phyloP scores from a whole-genome alignment of 2,113 vertebrate genomes.

The Cercocebus atys region DNA sequence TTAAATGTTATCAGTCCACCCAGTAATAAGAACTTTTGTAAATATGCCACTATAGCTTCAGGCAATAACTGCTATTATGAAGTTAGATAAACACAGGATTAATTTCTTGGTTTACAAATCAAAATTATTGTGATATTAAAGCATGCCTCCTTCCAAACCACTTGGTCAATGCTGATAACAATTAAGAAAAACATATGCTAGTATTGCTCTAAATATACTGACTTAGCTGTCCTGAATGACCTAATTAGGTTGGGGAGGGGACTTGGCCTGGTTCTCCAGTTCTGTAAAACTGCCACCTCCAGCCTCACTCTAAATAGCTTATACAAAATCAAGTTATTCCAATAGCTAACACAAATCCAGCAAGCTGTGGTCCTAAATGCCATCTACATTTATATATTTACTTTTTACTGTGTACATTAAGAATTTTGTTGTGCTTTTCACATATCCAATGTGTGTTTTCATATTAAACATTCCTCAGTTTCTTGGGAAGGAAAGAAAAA shows the following conservation, averaged over 20 bases:
- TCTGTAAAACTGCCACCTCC: background rate
- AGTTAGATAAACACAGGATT: constrained; percentile 41
- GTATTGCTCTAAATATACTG: background rate
- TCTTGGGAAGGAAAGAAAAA: constrained; percentile 42
- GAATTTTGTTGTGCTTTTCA: constrained; percentile 78
- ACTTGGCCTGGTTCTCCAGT: background rate
- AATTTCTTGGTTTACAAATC: constrained; percentile 48
- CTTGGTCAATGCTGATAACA: background rate
- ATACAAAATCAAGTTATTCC: constrained; percentile 42
- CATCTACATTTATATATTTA: constrained; percentile 42
- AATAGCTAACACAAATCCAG: constrained; percentile 55
- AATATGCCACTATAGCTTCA: background rate
- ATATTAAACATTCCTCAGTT: constrained; percentile 19
- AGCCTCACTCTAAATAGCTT: constrained; percentile 27
- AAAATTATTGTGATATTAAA: constrained; percentile 31
- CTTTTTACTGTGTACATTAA: constrained; percentile 54
- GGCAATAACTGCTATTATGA: background rate
- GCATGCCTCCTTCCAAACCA: background rate
- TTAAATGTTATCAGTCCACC: background rate
- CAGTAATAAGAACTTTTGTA: constrained; percentile 4
- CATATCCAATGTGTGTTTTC: constrained; percentile 51
- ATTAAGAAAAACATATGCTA: background rate
- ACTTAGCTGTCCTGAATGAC: background rate
- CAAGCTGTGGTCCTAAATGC: constrained; percentile 34
- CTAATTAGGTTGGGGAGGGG: background rate